These are phyloP conservation scores for Pocillopora verrucosa DNA, from an alignment of 64 coral and sea anemone species.

Conservation along the genomic window DNA sequence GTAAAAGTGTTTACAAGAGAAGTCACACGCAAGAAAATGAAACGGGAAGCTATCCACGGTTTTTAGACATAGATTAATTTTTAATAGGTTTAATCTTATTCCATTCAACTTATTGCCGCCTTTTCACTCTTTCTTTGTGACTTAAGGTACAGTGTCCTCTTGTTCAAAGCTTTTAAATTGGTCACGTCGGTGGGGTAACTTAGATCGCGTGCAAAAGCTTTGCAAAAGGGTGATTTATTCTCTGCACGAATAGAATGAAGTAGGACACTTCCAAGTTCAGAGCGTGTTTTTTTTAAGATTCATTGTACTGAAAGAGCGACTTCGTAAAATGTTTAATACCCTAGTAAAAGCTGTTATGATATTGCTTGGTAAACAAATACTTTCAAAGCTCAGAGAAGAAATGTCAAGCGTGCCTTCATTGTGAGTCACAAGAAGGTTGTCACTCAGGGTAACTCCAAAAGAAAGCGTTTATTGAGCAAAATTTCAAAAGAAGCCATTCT, in stretches of 20 bases:
- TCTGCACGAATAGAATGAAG: neutral
- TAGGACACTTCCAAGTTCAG: neutral
- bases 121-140: neutral
- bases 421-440: neutral
- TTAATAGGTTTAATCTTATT: conserved; percentile 41
- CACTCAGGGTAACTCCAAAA: neutral
- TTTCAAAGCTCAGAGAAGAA: conserved; percentile 26
- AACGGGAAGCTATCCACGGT: neutral
- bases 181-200: conserved; percentile 6
- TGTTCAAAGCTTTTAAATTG: neutral
- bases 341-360: conserved; percentile 61
- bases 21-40: neutral
- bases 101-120: neutral
- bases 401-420: conserved; percentile 38
- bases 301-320: neutral
- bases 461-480: neutral
- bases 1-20: neutral
- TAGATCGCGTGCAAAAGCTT: conserved; percentile 12
- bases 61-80: conserved; percentile 6
- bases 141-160: neutral
- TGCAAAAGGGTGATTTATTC: neutral
- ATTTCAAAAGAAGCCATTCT: conserved; percentile 3
- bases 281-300: neutral
- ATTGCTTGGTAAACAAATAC: conserved; percentile 85
- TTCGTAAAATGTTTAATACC: conserved; percentile 38